Percentiles rank a stretch among this genome's conserved stretches.
phyloP scores from a whole-genome alignment of 1,140 invertebrate genomes.

The Aricia agestis region DNA sequence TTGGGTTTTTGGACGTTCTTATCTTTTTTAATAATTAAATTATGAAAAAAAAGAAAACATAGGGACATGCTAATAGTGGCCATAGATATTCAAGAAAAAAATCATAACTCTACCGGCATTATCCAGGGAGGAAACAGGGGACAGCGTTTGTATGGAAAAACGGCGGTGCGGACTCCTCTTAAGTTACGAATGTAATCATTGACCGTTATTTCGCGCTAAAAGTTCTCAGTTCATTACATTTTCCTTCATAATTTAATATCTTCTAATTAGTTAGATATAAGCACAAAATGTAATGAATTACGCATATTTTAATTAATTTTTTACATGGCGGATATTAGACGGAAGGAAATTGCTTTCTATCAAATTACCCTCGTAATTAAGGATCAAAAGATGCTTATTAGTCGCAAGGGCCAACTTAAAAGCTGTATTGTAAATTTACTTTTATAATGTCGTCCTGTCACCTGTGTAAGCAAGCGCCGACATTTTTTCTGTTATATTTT shows the following conservation, averaged over 20 bases:
- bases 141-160: too few species aligned
- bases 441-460: not conserved
- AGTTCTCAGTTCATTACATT: not conserved
- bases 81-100: too few species aligned
- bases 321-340: constrained; percentile 25
- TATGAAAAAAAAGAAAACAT: too few species aligned
- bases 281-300: constrained; percentile 11
- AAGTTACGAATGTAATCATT: too few species aligned
- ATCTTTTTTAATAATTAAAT: too few species aligned
- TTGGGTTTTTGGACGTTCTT: too few species aligned
- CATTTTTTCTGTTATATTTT: not conserved
- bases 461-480: not conserved
- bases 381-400: constrained; percentile 23
- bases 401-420: constrained; percentile 4
- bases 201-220: too few species aligned
- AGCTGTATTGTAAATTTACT: not conserved
- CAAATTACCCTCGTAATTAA: constrained; percentile 20
- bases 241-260: not conserved
- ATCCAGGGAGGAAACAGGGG: too few species aligned
- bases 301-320: constrained; percentile 17
- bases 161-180: too few species aligned
- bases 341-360: constrained; percentile 29
- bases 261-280: not conserved
- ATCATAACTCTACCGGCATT: too few species aligned
- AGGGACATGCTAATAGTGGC: too few species aligned